Evolutionary conservation across 2,888 invertebrate genomes (phyloP), one percentile per base, ranked within the genome.

Genomic region (Alcis repandata): DNA sequence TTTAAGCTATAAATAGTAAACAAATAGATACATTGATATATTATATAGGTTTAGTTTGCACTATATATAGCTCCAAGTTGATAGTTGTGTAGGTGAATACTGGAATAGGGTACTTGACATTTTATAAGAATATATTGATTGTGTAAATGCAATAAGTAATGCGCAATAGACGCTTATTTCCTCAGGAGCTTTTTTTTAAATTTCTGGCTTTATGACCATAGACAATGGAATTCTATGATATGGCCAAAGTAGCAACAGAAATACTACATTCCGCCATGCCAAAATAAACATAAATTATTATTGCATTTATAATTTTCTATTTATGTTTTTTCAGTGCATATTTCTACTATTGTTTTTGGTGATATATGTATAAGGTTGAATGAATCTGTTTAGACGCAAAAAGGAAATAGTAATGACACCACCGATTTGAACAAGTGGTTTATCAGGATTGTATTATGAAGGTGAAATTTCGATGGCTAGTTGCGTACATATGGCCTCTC

Each of bases 181-280:
- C 8, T 27, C 27, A 15, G 45, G 22, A 27, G 8, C n/a, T 7
- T 22, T 19, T 11, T 36, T 52, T 19, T 45, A 36, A 46, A 22
- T 38, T 38, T 51, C 17, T 4, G 32, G 22, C 22, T 43, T 32
- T 45, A 3, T 15, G 22, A 22, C 33, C 7, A n/a, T 54, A 48
- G 27, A 49, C 15, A 22, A 13, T 11, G n/a, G 17, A 15, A 33
- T 58, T 56, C n/a, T 49, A 32, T 49, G 15, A 10, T 49, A 65
- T 46, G 79, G 87, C 85, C 85, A 88, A 87, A 85, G 76, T 84
- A 85, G 82, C 81, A 80, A 84, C 82, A 83, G 79, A 80, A 82
- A 80, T 82, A 80, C 78, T 60, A 90, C 91, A 91, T 91, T 91
- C 91, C 91, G 87, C 84, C 86, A 84, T 90, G 89, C 90, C 89